Percentiles rank a stretch among this genome's conserved stretches.
Conservation (phyloP, 2,113 vertebrate species). For the Stegostoma tigrinum region DNA sequence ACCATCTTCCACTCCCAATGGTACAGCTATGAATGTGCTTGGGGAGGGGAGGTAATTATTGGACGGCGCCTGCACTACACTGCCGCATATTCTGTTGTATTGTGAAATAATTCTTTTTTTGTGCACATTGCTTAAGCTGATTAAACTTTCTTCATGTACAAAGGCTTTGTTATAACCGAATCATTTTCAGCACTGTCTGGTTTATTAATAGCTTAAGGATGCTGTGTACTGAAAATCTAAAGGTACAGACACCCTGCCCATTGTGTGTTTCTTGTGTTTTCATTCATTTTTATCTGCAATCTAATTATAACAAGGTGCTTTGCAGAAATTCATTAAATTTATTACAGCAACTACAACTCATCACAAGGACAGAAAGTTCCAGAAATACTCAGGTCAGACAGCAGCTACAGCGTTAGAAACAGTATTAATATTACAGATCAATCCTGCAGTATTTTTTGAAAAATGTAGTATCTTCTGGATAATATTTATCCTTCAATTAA, state of each 20-base stretch:
- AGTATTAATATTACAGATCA: too few species aligned
- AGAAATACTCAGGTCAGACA: neutral
- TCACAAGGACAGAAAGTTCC: neutral
- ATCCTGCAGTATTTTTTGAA: too few species aligned
- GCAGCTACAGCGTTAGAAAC: too few species aligned
- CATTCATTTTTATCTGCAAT: conserved; percentile 8
- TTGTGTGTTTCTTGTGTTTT: neutral
- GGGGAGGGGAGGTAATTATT: neutral
- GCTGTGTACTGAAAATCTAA: neutral
- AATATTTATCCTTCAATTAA: neutral
- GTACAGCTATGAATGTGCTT: neutral
- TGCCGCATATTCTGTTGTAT: neutral
- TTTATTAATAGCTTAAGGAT: neutral
- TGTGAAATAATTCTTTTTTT: neutral
- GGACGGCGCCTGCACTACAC: neutral
- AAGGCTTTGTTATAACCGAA: neutral
- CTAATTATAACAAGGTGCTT: neutral
- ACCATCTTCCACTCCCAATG: neutral
- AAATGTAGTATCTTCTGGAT: neutral
- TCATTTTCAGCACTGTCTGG: neutral
- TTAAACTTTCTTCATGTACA: neutral
- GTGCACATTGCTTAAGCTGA: neutral
- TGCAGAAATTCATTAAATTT: neutral
- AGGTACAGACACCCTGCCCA: neutral
- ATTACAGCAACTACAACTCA: neutral